Evolutionary conservation across 2,888 invertebrate species (phyloP).

Genomic region (Morpho helenor): DNA sequence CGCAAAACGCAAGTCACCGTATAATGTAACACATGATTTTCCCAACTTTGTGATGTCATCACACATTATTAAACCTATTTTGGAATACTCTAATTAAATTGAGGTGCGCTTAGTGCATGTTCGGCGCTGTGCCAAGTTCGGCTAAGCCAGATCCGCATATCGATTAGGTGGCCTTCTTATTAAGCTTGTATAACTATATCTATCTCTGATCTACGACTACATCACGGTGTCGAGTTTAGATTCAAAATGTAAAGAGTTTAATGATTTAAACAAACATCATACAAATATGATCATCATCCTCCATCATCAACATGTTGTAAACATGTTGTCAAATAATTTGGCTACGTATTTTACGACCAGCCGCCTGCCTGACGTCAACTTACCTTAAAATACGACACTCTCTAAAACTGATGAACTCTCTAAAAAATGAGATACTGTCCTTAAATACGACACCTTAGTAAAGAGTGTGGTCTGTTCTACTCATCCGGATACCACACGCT

Average conservation of each 20-base stretch:
- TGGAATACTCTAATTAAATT: constrained; percentile 31
- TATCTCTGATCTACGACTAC: neutral
- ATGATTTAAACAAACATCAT: no score
- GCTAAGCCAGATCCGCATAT: constrained; percentile 30
- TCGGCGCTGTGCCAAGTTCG: constrained; percentile 31
- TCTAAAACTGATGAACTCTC: no score
- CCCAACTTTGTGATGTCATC: constrained; percentile 29
- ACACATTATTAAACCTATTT: constrained; percentile 30
- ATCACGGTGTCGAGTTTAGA: neutral
- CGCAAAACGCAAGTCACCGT: constrained; percentile 74
- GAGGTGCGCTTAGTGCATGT: constrained; percentile 33
- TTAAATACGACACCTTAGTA: no score
- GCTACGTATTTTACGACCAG: no score
- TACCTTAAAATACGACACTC: no score
- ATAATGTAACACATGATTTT: constrained; percentile 51
- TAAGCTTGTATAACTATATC: constrained; percentile 27
- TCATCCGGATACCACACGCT: no score
- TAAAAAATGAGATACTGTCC: no score
- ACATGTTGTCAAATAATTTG: no score
- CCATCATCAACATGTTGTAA: no score
- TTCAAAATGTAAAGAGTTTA: neutral
- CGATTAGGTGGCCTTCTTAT: constrained; percentile 33
- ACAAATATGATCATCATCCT: no score
- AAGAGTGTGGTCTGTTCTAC: no score
- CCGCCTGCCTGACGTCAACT: no score